Conservation (phyloP, 1,140 invertebrate species). For the Chironomus striatipennis region DNA sequence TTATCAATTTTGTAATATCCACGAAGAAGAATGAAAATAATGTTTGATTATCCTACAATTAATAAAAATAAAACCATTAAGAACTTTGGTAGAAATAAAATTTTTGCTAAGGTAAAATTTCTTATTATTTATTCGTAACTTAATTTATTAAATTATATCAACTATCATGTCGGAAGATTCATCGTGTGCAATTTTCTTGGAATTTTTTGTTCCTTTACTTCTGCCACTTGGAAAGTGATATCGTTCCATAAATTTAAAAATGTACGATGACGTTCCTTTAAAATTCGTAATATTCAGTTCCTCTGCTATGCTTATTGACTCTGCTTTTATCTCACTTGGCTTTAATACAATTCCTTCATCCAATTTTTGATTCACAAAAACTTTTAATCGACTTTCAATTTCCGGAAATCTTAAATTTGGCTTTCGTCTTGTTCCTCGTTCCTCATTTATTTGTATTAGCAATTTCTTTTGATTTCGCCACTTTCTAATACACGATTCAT, state of each 20-base stretch:
- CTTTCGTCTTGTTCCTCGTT: constrained; percentile 3
- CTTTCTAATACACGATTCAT: constrained; percentile 3
- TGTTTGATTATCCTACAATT: not conserved
- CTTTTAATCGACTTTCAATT: not conserved
- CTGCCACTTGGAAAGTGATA: not conserved
- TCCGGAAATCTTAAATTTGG: not conserved
- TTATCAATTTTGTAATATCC: too few species aligned
- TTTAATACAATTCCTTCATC: not conserved
- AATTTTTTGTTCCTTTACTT: not conserved
- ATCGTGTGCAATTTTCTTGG: not conserved
- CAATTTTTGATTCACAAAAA: not conserved
- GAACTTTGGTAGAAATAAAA: not conserved
- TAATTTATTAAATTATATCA: not conserved
- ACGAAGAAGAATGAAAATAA: too few species aligned
- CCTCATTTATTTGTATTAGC: not conserved
- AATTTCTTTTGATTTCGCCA: not conserved
- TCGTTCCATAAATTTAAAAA: constrained; percentile 18
- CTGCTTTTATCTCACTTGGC: not conserved
- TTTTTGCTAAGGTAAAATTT: not conserved
- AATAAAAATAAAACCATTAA: not conserved
- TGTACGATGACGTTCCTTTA: not conserved
- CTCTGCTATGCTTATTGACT: not conserved
- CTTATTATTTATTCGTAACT: not conserved
- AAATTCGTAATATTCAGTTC: constrained; percentile 16
- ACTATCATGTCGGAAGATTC: not conserved